These are phyloP conservation scores for Cyclophora punctaria DNA, from an alignment of 2,888 invertebrate genomes.

Conservation along the genomic window DNA sequence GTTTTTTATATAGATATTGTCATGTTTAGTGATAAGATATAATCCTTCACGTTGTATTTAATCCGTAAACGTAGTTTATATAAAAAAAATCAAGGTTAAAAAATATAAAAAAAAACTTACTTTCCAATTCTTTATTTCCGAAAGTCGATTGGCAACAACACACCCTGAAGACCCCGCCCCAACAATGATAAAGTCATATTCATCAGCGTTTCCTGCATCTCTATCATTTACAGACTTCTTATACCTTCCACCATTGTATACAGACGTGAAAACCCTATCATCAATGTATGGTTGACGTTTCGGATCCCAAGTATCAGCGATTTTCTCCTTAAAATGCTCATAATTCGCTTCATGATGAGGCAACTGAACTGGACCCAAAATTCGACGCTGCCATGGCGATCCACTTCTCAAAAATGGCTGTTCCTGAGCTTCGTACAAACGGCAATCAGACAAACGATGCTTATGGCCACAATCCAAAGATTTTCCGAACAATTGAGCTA, in stretches of 20 bases:
- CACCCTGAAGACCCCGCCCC: constrained; percentile 53
- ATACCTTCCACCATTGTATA: no score
- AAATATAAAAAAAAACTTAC: constrained; percentile 20
- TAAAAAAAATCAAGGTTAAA: neutral
- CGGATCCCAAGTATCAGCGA: no score
- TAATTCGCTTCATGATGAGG: no score
- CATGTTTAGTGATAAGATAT: neutral
- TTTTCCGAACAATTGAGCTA: constrained; percentile 39
- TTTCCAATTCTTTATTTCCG: constrained; percentile 37
- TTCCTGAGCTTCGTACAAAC: neutral
- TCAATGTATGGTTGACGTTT: no score
- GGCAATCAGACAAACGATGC: neutral
- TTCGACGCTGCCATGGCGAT: no score
- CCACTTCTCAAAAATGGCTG: neutral
- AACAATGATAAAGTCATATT: constrained; percentile 52
- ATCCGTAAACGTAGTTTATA: neutral
- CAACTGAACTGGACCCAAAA: no score
- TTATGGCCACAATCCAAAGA: constrained; percentile 14
- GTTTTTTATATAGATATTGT: neutral
- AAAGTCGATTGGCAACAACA: constrained; percentile 45
- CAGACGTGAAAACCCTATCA: no score
- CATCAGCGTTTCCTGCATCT: constrained; percentile 12
- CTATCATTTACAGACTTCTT: neutral
- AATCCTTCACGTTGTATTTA: neutral
- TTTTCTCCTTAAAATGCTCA: no score